A percentile compares a stretch with the other conserved stretches of the same genome.
phyloP scores from a whole-genome alignment of 2,113 vertebrate species.

The Saguinus imperator region DNA sequence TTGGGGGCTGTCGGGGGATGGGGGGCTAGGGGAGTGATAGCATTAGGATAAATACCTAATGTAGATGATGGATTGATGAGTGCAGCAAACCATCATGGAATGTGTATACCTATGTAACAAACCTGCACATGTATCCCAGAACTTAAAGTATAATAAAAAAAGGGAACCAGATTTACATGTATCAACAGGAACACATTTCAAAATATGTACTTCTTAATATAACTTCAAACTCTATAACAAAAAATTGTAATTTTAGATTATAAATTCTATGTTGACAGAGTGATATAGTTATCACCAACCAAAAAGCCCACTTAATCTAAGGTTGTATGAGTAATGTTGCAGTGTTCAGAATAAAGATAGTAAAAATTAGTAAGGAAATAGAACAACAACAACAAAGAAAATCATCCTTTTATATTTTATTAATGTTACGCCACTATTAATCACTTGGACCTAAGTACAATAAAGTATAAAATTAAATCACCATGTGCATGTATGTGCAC shows the following conservation, averaged over 20 bases:
- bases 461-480: conserved; percentile 29
- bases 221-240: too few relatives aligned
- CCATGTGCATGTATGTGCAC: neutral
- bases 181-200: too few relatives aligned
- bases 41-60: too few relatives aligned
- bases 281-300: neutral
- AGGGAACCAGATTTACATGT: too few relatives aligned
- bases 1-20: too few relatives aligned
- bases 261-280: conserved; percentile 24
- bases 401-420: conserved; percentile 26
- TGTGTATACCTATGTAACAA: too few relatives aligned
- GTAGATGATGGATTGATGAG: too few relatives aligned
- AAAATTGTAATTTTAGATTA: neutral
- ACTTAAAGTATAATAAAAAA: too few relatives aligned
- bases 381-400: neutral
- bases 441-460: neutral
- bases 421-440: conserved; percentile 21
- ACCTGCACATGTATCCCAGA: neutral
- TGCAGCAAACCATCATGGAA: too few relatives aligned
- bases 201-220: too few relatives aligned
- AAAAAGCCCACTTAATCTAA: neutral
- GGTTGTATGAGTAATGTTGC: neutral
- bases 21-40: too few relatives aligned
- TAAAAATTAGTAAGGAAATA: neutral
- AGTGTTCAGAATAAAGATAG: neutral